Conservation (phyloP, 2,888 invertebrate genomes). For the Drosophila nr. fundita region DNA sequence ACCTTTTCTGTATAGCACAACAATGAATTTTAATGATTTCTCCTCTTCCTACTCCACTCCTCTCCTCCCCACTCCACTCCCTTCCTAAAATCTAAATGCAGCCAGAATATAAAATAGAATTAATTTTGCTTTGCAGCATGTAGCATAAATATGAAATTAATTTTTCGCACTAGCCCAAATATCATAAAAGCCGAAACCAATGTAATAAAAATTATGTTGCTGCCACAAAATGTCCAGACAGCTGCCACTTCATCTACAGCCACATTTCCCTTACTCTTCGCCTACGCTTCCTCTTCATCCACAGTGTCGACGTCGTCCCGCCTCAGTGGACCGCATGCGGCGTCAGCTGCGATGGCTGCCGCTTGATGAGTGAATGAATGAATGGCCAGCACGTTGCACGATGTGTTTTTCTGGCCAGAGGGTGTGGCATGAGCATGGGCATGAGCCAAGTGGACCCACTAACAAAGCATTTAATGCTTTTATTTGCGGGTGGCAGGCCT, state of each 20-base stretch:
- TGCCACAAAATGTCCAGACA: conserved; percentile 72
- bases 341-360: conserved; percentile 69
- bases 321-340: conserved; percentile 57
- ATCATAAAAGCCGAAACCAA: conserved; percentile 47
- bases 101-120: conserved; percentile 26
- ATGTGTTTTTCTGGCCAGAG: conserved; percentile 4
- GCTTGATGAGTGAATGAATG: conserved; percentile 75
- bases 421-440: conserved; percentile 9
- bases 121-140: conserved; percentile 6
- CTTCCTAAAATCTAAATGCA: neutral
- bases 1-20: conserved; percentile 44
- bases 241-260: conserved; percentile 31
- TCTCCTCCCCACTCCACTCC: neutral
- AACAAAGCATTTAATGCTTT: conserved; percentile 79
- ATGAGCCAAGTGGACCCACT: conserved; percentile 38
- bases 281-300: neutral
- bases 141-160: conserved; percentile 54
- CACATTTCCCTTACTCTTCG: neutral
- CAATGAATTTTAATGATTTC: conserved; percentile 31
- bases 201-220: conserved; percentile 77
- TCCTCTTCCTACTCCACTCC: neutral
- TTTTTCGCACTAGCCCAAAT: conserved; percentile 36
- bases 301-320: neutral
- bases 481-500: conserved; percentile 76
- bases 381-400: conserved; percentile 52